Evolutionary conservation across 2,888 invertebrate genomes (phyloP).

Genomic region (Quadroppia sp.): DNA sequence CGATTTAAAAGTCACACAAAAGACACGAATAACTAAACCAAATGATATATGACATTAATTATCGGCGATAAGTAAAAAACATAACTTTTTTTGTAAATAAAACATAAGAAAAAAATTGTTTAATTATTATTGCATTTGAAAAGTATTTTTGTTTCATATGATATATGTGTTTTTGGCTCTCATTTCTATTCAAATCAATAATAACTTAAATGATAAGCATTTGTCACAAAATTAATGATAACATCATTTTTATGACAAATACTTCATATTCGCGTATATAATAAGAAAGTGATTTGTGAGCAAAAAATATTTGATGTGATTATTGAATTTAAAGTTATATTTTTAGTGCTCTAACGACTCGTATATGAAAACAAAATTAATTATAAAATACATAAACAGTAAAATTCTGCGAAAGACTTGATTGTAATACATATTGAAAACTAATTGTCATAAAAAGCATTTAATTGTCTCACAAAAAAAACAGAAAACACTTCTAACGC

Average conservation of each 20-base stretch:
- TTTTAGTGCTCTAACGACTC: slow-evolving; percentile 6
- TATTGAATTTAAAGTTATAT: slow-evolving; percentile 16
- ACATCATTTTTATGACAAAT: not conserved
- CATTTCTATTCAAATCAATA: not conserved
- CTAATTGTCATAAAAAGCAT: not conserved
- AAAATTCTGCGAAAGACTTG: not conserved
- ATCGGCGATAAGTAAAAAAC: not conserved
- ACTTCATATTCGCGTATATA: not conserved
- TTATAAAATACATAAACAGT: not conserved
- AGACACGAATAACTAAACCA: too few species aligned
- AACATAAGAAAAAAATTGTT: not conserved
- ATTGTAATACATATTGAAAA: not conserved
- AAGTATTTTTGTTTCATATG: not conserved
- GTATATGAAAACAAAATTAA: not conserved
- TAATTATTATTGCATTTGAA: slow-evolving; percentile 1
- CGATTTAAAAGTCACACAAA: too few species aligned
- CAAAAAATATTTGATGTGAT: slow-evolving; percentile 17
- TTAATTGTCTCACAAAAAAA: not conserved
- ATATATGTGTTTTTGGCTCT: not conserved
- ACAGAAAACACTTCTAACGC: not conserved
- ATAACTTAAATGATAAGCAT: not conserved
- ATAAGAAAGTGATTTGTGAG: slow-evolving; percentile 12
- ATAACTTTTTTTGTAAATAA: not conserved
- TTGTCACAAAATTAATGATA: too few species aligned
- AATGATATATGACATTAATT: too few species aligned